Evolutionary conservation across 2,888 invertebrate species (phyloP).

Genomic region (Aproaerema taeniolella): DNA sequence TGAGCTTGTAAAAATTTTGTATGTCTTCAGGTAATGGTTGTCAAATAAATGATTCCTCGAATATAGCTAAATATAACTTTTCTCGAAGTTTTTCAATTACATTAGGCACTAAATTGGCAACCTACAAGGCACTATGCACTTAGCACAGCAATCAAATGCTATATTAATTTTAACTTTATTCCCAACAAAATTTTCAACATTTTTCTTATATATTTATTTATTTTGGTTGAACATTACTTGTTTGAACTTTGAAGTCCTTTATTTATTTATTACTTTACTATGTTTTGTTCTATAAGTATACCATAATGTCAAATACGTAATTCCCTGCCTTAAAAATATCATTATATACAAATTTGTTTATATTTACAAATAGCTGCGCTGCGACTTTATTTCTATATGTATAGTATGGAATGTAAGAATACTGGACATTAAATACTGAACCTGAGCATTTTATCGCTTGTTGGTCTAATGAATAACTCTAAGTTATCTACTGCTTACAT

Average conservation of each 20-base stretch:
- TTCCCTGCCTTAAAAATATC: slow-evolving; percentile 37
- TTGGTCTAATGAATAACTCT: not conserved
- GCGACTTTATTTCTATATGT: slow-evolving; percentile 39
- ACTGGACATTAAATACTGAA: slow-evolving; percentile 50
- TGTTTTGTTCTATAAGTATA: slow-evolving; percentile 3
- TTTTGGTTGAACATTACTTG: slow-evolving; percentile 1
- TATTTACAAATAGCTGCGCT: slow-evolving; percentile 64
- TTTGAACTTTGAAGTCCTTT: slow-evolving; percentile 1
- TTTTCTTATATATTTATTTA: slow-evolving; percentile 3
- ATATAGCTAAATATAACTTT: slow-evolving; percentile 25
- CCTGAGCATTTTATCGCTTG: slow-evolving; percentile 23
- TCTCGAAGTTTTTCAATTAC: slow-evolving; percentile 47
- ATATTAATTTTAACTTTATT: slow-evolving; percentile 14
- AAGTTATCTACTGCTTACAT: not conserved
- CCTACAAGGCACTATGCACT: slow-evolving; percentile 79
- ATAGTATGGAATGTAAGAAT: slow-evolving; percentile 62
- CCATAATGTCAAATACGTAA: slow-evolving; percentile 6
- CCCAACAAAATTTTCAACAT: slow-evolving; percentile 13
- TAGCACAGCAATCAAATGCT: slow-evolving; percentile 65
- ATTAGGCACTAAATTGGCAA: slow-evolving; percentile 79
- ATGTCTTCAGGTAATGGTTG: too few species aligned
- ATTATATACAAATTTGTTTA: slow-evolving; percentile 61
- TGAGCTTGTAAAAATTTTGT: slow-evolving; percentile 12
- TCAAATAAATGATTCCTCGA: slow-evolving; percentile 13
- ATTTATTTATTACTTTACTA: not conserved